A percentile compares a stretch with the other conserved stretches of the same genome.
Conservation (phyloP, 1,140 invertebrate species). For the Probaryconus sp. region DNA sequence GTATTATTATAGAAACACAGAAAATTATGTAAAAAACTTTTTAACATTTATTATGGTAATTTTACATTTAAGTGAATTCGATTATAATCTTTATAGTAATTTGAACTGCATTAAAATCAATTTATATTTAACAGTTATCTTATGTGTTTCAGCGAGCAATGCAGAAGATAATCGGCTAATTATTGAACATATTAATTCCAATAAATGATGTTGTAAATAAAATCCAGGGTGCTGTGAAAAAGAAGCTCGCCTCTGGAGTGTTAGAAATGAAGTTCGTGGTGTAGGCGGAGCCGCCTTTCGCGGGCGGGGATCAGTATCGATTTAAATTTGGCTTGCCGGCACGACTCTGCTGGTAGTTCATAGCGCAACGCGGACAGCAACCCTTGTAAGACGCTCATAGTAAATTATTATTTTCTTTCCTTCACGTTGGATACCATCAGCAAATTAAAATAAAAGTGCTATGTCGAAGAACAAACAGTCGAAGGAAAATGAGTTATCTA, state of each 20-base stretch:
- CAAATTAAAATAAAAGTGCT: conserved; percentile 37
- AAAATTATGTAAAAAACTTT: too few relatives aligned
- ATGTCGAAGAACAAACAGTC: conserved; percentile 21
- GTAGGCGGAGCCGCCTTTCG: conserved; percentile 48
- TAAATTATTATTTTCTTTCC: conserved; percentile 14
- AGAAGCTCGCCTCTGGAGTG: conserved; percentile 27
- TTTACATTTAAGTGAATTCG: too few relatives aligned
- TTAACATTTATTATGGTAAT: too few relatives aligned
- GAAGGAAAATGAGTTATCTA: not conserved
- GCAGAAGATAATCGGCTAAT: too few relatives aligned
- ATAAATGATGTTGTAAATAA: too few relatives aligned
- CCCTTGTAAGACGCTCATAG: conserved; percentile 19
- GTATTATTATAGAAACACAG: too few relatives aligned
- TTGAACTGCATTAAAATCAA: too few relatives aligned
- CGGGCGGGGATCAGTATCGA: conserved; percentile 75
- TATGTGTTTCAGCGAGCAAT: too few relatives aligned
- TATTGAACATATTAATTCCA: too few relatives aligned
- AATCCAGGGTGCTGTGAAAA: too few relatives aligned
- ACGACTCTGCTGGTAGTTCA: conserved; percentile 61
- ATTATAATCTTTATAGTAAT: too few relatives aligned
- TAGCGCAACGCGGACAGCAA: conserved; percentile 49
- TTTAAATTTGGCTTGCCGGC: conserved; percentile 77
- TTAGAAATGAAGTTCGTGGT: conserved; percentile 50
- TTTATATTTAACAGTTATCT: too few relatives aligned
- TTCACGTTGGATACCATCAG: conserved; percentile 42